These are phyloP conservation scores for Hecatera dysodea DNA, from an alignment of 2,888 invertebrate species.

Conservation along the genomic window DNA sequence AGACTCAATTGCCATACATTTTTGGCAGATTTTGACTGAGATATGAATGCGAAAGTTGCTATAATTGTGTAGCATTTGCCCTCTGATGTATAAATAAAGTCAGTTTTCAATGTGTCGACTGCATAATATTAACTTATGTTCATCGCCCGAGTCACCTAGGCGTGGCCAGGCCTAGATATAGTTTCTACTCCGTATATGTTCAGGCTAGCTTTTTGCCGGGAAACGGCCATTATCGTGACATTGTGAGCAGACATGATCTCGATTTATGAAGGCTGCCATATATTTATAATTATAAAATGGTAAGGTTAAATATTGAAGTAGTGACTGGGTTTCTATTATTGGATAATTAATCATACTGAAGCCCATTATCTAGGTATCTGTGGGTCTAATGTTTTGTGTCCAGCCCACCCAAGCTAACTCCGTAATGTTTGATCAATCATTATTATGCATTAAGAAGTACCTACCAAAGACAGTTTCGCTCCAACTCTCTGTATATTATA, in stretches of 20 bases:
- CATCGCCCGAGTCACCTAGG: conserved; percentile 43
- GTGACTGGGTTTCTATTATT: conserved; percentile 55
- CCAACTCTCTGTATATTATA: neutral
- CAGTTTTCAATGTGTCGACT: conserved; percentile 15
- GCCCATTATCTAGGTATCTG: neutral
- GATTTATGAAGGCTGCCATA: conserved; percentile 54
- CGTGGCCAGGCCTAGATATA: conserved; percentile 56
- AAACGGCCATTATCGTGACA: conserved; percentile 64
- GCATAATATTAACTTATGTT: conserved; percentile 40
- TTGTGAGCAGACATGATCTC: conserved; percentile 44
- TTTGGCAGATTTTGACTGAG: too few relatives aligned
- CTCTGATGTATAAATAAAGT: conserved; percentile 3
- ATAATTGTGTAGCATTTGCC: too few relatives aligned
- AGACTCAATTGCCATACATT: too few relatives aligned
- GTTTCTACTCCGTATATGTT: conserved; percentile 62
- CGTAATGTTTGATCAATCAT: neutral
- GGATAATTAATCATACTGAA: conserved; percentile 21
- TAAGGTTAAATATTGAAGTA: conserved; percentile 57
- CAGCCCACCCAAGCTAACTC: neutral
- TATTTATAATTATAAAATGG: conserved; percentile 26
- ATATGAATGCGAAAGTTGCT: too few relatives aligned
- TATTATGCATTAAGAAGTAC: too few relatives aligned
- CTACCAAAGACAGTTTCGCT: too few relatives aligned
- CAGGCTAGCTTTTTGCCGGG: conserved; percentile 57
- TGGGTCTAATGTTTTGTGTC: neutral